These are phyloP conservation scores for Acleris literana DNA, from an alignment of 2,888 invertebrate species.

Conservation along the genomic window DNA sequence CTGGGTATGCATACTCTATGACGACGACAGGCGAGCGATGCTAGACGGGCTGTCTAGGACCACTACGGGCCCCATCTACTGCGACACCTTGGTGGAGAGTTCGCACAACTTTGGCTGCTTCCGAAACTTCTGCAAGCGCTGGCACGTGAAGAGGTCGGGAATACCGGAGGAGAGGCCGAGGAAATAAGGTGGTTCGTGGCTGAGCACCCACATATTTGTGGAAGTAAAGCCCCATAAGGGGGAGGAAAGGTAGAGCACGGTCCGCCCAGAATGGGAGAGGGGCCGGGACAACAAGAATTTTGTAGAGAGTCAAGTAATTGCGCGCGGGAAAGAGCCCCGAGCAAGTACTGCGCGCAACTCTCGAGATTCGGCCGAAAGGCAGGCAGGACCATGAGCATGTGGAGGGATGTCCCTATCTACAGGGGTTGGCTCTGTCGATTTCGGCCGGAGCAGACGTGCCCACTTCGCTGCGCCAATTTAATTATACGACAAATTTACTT, in stretches of 20 bases:
- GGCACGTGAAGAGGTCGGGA: not conserved
- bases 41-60: not conserved
- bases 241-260: not conserved
- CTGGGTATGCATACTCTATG: not conserved
- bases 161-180: not conserved
- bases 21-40: accelerated
- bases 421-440: no score
- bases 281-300: not conserved
- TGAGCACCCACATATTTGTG: not conserved
- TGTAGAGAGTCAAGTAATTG: slow-evolving; percentile 8
- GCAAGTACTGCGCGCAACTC: slow-evolving; percentile 4
- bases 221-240: slow-evolving; percentile 5
- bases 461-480: no score
- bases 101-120: not conserved
- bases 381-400: slow-evolving; percentile 14
- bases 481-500: no score
- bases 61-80: not conserved
- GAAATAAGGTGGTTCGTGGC: not conserved
- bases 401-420: slow-evolving; percentile 5
- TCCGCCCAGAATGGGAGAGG: not conserved
- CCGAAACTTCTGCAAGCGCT: not conserved
- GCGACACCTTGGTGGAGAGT: not conserved
- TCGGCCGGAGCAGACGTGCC: no score
- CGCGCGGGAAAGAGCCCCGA: slow-evolving; percentile 9
- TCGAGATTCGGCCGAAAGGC: slow-evolving; percentile 19